Evolutionary conservation across 2,888 invertebrate genomes (phyloP), one percentile per base, ranked within the genome.

Genomic region (Ochropleura plecta): DNA sequence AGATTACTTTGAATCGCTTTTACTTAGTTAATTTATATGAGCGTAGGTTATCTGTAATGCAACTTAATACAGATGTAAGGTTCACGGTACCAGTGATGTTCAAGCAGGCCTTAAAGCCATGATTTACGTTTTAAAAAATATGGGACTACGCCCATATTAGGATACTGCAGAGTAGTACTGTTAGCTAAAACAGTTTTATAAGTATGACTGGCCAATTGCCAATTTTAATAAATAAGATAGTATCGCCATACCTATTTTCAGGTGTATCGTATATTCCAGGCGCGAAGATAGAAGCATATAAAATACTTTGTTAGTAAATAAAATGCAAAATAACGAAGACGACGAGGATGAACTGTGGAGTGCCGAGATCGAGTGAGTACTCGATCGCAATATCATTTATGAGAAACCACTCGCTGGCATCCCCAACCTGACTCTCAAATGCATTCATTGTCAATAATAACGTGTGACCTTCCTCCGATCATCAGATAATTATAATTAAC

Each of bases 291-390:
- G 53, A 62, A 63, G 78, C 63, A 71, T 63, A 53, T 72, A 67
- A 73, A 63, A 57, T 51, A 49, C 55, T 68, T 67, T 70, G 44
- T 83, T 81, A 79, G 82, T 70, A 73, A 49, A 65, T 83, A 87
- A 82, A 76, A 88, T 90, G 88, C 81, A 73, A 79, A 80, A 75
- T 73, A 86, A 80, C 48, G 91, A 91, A 63, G 92, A 93, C 70
- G 92, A 91, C 71, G 89, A 89, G 51, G 82, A 76, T 51, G 92
- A 93, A 82, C 89, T 93, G 82, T 94, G 94, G 93, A 93, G 91
- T 89, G 83, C 91, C 53, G 90, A 91, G 76, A 93, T 94, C 88
- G 92, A 94, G 93, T 94, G 90, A 94, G 94, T 93, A 93, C 88
- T 89, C 89, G 89, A 76, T 87, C 83, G 72, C 55, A 70, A 76